A percentile compares a stretch with the other conserved stretches of the same genome.
These are phyloP conservation scores for Crypturellus undulatus DNA, from an alignment of 2,113 vertebrate genomes.

Conservation along the genomic window DNA sequence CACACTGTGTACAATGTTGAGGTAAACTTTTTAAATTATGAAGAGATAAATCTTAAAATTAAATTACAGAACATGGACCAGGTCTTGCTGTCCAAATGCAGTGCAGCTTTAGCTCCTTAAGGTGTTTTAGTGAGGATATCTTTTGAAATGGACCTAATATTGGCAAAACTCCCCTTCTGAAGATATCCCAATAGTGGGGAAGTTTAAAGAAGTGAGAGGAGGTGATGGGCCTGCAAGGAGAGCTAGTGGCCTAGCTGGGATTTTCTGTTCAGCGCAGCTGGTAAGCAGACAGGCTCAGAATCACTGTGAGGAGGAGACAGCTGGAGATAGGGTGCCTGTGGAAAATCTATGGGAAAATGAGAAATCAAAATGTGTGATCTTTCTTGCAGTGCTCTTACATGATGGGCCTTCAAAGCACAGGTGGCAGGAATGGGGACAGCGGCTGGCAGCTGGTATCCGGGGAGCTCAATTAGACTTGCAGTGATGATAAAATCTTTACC, in stretches of 20 bases:
- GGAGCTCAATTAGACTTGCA: neutral
- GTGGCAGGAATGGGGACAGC: neutral
- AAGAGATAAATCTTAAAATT: neutral
- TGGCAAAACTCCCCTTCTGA: neutral
- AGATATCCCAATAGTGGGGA: neutral
- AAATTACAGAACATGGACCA: neutral
- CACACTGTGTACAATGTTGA: neutral
- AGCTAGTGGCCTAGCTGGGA: neutral
- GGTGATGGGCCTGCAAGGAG: neutral
- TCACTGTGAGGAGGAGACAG: neutral
- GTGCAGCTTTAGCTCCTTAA: neutral
- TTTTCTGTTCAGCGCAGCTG: neutral
- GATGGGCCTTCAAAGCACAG: neutral
- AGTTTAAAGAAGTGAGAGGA: neutral
- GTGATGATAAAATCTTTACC: neutral
- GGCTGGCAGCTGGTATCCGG: too few species aligned
- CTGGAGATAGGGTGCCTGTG: neutral
- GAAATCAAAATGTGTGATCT: neutral
- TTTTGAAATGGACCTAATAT: neutral
- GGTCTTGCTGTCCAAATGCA: slow-evolving; percentile 6
- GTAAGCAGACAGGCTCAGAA: neutral
- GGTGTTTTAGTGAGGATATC: neutral
- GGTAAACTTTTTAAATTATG: neutral
- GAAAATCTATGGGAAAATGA: neutral
- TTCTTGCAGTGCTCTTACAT: neutral